Evolutionary conservation across 2,888 invertebrate genomes (phyloP), one percentile per base, ranked within the genome.

Genomic region (Ephialtes manifestator): DNA sequence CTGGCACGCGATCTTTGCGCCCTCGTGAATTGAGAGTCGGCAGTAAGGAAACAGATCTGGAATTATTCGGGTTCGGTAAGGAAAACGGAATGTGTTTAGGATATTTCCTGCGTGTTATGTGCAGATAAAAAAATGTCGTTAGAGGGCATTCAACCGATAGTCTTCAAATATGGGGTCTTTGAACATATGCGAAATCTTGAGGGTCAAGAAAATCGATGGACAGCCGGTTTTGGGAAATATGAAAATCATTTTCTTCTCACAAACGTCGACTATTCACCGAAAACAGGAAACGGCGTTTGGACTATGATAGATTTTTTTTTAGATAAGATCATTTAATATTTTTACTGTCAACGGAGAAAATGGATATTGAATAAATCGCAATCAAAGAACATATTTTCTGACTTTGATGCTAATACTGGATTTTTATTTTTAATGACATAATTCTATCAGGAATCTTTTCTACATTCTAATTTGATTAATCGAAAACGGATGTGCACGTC

Each of bases 101-200:
- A 31, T 10, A 46, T 11, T 18, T 10, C 48, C 35, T 48, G 75
- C 51, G 63, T 63, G 51, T 75, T 51, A 35, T 63, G 48, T 20
- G 63, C 24, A 48, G 74, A 74, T 72, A 74, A 75, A 75, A 63
- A 75, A 74, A 71, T 20, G 11, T 58, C 10, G 60, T 48, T 35
- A 10, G 28, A 35, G 31, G 11, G 15, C 48, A 48, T 60, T 13
- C n/a, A 28, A 28, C 2, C 48, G 35, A 71, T 8, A 58, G 46
- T n/a, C 58, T n/a, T 39, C 28, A 53, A 28, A n/a, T 13, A 24
- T 11, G 2, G 28, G 43, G 20, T 20, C 13, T 5, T 10, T n/a
- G 43, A 39, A 46, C 58, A 28, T n/a, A 60, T 43, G 71, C 20
- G 58, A 60, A 15, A 35, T 28, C 24, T 35, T 60, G 11, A 2